phyloP scores from a whole-genome alignment of 2,888 invertebrate species.

The Latrodectus hesperus region DNA sequence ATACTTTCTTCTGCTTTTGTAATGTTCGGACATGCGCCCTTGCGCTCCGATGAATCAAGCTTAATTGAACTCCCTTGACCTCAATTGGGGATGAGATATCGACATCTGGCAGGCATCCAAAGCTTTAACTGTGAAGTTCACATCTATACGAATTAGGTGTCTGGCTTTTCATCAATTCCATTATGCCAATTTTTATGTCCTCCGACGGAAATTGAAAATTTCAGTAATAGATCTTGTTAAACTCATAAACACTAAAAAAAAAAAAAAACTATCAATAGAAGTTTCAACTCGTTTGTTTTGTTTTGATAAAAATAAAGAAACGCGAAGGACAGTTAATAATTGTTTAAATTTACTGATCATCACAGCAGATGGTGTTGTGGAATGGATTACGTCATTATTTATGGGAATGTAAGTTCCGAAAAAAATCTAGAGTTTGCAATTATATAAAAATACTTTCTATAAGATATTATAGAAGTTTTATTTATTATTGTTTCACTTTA shows the following conservation, averaged over 20 bases:
- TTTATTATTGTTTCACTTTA: no score
- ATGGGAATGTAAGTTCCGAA: no score
- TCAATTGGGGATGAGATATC: slow-evolving; percentile 61
- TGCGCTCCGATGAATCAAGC: slow-evolving; percentile 65
- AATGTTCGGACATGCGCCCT: slow-evolving; percentile 55
- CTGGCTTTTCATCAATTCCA: slow-evolving; percentile 10
- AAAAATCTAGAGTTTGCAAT: no score
- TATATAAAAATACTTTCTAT: no score
- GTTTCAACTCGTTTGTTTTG: background rate
- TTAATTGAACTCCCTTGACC: slow-evolving; percentile 69
- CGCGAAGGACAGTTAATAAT: no score
- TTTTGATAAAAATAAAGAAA: no score
- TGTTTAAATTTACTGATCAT: no score
- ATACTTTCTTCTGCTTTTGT: slow-evolving; percentile 15
- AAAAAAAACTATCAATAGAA: background rate
- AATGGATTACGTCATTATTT: no score
- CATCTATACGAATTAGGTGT: slow-evolving; percentile 39
- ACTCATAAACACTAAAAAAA: background rate
- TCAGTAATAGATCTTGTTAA: background rate
- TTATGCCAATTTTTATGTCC: background rate
- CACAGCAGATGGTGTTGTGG: no score
- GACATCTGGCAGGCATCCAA: slow-evolving; percentile 60
- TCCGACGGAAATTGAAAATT: background rate
- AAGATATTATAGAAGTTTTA: no score
- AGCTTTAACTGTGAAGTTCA: slow-evolving; percentile 24